A percentile compares a stretch with the other conserved stretches of the same genome.
Conservation (phyloP, 92 coral and sea anemone genomes). For the Zoanthus gigantus region DNA sequence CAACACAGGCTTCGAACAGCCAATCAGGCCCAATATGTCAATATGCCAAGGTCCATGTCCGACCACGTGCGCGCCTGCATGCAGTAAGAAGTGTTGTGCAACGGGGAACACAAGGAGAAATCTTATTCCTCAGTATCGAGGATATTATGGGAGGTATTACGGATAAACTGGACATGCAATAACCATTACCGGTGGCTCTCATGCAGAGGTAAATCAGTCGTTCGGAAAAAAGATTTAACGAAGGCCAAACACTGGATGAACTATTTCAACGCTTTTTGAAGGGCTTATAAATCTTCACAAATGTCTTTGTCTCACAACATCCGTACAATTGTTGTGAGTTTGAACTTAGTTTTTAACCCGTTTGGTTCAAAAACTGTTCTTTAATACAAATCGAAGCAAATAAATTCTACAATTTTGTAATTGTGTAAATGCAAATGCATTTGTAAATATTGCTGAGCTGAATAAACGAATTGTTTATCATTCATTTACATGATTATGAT, state of each 20-base stretch:
- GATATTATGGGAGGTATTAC: slow-evolving; percentile 8
- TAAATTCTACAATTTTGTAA: too few relatives aligned
- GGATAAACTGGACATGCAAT: neutral
- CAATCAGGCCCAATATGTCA: slow-evolving; percentile 5
- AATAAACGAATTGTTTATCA: too few relatives aligned
- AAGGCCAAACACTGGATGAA: neutral
- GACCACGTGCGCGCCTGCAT: slow-evolving; percentile 58
- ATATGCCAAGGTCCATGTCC: slow-evolving; percentile 50
- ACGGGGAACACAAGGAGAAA: slow-evolving; percentile 30
- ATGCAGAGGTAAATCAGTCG: neutral
- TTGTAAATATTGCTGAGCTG: too few relatives aligned
- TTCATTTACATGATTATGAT: too few relatives aligned
- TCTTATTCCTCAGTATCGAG: slow-evolving; percentile 5
- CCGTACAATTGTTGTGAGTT: too few relatives aligned
- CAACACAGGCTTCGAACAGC: slow-evolving; percentile 6
- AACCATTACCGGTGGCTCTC: neutral
- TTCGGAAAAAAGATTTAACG: neutral
- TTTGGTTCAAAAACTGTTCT: too few relatives aligned
- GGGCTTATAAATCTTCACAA: neutral
- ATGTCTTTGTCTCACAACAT: too few relatives aligned
- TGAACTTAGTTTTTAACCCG: too few relatives aligned
- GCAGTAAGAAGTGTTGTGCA: slow-evolving; percentile 57
- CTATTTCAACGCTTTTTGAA: neutral
- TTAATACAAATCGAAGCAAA: too few relatives aligned
- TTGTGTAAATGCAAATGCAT: too few relatives aligned